A percentile compares a stretch with the other conserved stretches of the same genome.
phyloP scores from a whole-genome alignment of 2,888 invertebrate genomes.

The Unio pictorum region DNA sequence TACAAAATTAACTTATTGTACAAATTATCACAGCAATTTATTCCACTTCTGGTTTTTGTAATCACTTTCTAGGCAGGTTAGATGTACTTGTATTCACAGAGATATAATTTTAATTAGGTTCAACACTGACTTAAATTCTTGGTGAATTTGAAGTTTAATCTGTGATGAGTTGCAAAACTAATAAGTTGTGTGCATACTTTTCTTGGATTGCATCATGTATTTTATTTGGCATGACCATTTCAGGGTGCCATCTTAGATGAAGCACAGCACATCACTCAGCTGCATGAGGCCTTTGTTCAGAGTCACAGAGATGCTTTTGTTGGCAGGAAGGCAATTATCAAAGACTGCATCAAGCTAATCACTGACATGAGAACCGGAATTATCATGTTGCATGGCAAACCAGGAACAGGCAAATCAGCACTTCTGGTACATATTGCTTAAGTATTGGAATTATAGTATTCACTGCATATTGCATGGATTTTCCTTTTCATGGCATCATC shows the following conservation, averaged over 20 bases:
- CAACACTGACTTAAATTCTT: too few relatives aligned
- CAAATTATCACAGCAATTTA: too few relatives aligned
- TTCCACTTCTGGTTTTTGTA: too few relatives aligned
- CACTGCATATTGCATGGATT: too few relatives aligned
- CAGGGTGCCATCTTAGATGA: conserved; percentile 63
- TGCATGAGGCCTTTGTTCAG: conserved; percentile 61
- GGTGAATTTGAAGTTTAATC: too few relatives aligned
- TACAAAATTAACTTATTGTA: too few relatives aligned
- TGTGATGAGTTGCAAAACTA: too few relatives aligned
- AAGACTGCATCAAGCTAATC: conserved; percentile 53
- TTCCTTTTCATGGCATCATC: too few relatives aligned
- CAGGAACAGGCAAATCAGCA: conserved; percentile 70
- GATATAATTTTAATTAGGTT: too few relatives aligned
- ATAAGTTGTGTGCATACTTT: too few relatives aligned
- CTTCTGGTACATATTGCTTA: conserved; percentile 58
- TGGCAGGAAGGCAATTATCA: conserved; percentile 57
- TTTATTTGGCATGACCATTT: neutral
- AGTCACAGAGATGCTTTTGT: conserved; percentile 51
- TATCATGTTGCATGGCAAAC: conserved; percentile 65
- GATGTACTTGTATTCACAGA: too few relatives aligned
- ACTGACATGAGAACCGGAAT: conserved; percentile 47
- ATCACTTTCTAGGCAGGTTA: too few relatives aligned
- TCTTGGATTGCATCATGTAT: neutral
- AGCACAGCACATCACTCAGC: conserved; percentile 48
- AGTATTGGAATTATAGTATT: neutral